Conservation (phyloP, 2,113 vertebrate genomes). For the Vireo altiloquus region DNA sequence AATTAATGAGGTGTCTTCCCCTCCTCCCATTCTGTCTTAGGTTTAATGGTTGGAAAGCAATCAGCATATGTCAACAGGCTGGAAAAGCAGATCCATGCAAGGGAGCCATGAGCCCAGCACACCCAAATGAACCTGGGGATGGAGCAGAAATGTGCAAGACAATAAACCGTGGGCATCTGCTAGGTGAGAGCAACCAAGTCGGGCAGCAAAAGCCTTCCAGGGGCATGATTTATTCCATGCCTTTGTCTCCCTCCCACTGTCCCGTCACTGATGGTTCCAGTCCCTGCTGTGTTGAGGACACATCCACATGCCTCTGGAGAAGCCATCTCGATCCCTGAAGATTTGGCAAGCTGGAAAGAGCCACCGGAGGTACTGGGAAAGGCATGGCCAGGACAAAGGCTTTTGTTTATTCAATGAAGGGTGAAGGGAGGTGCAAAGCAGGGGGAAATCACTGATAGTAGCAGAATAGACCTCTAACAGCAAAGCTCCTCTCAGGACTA, state of each 20-base stretch:
- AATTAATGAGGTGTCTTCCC: not conserved
- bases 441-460: not conserved
- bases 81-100: not conserved
- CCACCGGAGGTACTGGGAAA: not conserved
- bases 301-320: not conserved
- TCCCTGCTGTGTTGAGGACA: not conserved
- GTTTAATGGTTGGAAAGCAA: not conserved
- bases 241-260: not conserved
- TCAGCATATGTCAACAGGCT: not conserved
- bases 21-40: not conserved
- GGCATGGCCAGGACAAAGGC: not conserved
- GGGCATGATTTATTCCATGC: not conserved
- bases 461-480: not conserved
- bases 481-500: not conserved
- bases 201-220: not conserved
- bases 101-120: not conserved
- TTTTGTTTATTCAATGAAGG: not conserved
- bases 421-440: not conserved
- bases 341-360: not conserved
- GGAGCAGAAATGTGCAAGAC: not conserved
- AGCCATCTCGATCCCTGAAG: fast-evolving
- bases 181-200: not conserved
- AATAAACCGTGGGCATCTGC: not conserved
- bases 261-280: not conserved
- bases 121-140: not conserved